These are phyloP conservation scores for Mionectes olivaceus DNA, from an alignment of 2,797 vertebrate species.

Conservation along the genomic window DNA sequence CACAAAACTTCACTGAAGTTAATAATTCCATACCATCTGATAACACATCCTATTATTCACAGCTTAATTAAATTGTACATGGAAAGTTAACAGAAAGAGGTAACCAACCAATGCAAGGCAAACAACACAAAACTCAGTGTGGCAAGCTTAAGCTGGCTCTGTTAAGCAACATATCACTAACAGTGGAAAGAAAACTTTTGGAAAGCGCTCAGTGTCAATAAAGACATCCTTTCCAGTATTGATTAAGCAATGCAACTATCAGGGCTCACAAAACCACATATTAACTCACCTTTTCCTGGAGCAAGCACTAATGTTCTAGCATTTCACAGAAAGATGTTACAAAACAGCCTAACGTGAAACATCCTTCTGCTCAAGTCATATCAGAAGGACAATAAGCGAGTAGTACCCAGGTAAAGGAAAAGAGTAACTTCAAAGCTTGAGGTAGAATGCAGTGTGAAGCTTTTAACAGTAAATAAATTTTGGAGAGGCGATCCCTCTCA, in stretches of 20 bases:
- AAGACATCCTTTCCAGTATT: conserved; percentile 22
- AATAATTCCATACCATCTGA: not conserved
- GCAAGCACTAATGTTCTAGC: conserved; percentile 7
- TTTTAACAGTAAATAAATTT: not conserved
- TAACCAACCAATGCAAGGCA: not conserved
- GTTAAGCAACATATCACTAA: not conserved
- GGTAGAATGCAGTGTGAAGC: accelerated
- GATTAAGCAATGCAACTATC: conserved; percentile 24
- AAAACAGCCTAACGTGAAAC: conserved; percentile 26
- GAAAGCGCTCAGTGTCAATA: conserved; percentile 2
- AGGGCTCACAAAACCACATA: not conserved
- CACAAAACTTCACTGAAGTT: not conserved
- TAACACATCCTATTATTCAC: not conserved
- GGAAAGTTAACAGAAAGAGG: conserved; percentile 26
- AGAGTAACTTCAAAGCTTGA: not conserved
- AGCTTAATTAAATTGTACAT: conserved; percentile 7
- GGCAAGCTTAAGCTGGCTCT: conserved; percentile 38
- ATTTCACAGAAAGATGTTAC: conserved; percentile 50
- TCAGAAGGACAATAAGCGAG: conserved; percentile 33
- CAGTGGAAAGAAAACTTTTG: not conserved
- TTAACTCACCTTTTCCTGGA: conserved; percentile 60
- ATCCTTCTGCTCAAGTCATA: not conserved
- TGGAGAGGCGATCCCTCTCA: not conserved
- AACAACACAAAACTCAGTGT: not conserved
- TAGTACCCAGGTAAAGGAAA: conserved; percentile 46